Base-by-base conservation (phyloP, 2,113 vertebrate species). In the Perca schrenkii region DNA sequence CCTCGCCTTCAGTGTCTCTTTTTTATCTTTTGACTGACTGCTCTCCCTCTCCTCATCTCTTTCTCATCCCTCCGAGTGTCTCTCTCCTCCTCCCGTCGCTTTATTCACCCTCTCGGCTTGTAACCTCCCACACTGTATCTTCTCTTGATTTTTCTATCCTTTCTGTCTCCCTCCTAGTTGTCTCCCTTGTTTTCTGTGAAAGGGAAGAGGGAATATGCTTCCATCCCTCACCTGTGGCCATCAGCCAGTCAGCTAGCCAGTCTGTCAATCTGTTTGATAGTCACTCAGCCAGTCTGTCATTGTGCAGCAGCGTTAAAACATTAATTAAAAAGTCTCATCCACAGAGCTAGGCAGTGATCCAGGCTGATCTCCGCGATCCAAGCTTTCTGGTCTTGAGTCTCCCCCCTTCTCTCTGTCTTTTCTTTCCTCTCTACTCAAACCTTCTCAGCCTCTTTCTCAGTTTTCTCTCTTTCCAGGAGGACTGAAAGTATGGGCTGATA, bases 321-420 rank as follows among this genome's bases (percentile, higher is more conserved):
- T 94, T 91, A 92, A 94, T 94, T 92, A 90, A 92, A 91, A 89
- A 79, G 82, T 83, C 83, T 88, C 88, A 88, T 90, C 73, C 80
- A 80, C 76, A 72, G 87, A 77, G 79, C 87, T 80, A 87, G 88
- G 77, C 82, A 84, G 77, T 66, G 79, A 91, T 91, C 89, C 83
- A 77, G 80, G 43, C 87, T 71, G 86, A 88, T 89, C 70, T 81
- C 62, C 54, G 63, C 13, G 15, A 88, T 87, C 31, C 79, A 63
- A 88, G 72, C 47, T 63, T 71, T 79, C 79, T 17, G 34, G 34
- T 84, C 65, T 74, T 31, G 62, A 14, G 21, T 78, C 47, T 78
- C 22, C 47, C 40, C 54, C 22, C 58, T 40, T 22, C 11, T 73
- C 65, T 79, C 70, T n/a, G 54, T 72, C 70, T 66, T 57, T 63